A percentile compares a stretch with the other conserved stretches of the same genome.
These are phyloP conservation scores for Peromyscus attwateri DNA, from an alignment of 2,797 vertebrate species.

Conservation along the genomic window DNA sequence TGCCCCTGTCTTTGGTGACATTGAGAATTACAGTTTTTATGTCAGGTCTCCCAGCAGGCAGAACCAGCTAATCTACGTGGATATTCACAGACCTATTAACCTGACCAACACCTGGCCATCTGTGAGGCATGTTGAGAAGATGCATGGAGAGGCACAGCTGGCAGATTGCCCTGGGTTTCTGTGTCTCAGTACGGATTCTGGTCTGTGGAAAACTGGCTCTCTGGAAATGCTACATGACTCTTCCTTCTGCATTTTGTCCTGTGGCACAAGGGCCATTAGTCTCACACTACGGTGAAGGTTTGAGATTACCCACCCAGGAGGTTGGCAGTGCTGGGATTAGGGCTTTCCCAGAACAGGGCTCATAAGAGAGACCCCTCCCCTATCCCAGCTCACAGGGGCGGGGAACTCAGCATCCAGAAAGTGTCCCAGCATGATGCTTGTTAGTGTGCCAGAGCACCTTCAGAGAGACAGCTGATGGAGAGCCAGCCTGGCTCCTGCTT, in stretches of 20 bases:
- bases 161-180: rapidly evolving
- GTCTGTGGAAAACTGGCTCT: rapidly evolving
- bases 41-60: background rate
- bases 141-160: rapidly evolving
- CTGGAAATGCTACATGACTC: rapidly evolving
- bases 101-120: rapidly evolving
- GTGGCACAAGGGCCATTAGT: background rate
- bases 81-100: rapidly evolving
- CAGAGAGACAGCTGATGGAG: background rate
- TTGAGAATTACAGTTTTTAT: background rate
- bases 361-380: rapidly evolving
- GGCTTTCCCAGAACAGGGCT: background rate
- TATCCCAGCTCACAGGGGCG: no score
- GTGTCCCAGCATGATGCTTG: rapidly evolving
- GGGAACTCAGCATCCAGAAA: background rate
- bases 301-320: no score
- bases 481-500: background rate
- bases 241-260: background rate
- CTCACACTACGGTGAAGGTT: background rate
- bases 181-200: rapidly evolving
- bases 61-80: background rate
- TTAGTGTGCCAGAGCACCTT: background rate
- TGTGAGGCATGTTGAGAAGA: background rate
- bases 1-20: background rate
- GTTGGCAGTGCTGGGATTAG: background rate